Conservation (phyloP, 2,113 vertebrate species). For the Hymenochirus boettgeri region DNA sequence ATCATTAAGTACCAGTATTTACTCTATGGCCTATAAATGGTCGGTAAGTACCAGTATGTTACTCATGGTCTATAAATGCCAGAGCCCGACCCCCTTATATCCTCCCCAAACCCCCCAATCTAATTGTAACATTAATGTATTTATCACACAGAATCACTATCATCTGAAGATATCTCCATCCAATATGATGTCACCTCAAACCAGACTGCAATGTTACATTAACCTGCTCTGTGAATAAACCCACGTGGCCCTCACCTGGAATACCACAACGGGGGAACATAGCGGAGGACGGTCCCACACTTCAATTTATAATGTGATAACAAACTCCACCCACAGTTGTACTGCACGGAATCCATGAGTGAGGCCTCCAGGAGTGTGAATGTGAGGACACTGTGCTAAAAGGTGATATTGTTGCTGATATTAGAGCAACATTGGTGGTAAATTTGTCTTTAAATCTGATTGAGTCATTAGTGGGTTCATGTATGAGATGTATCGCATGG, state of each 20-base stretch:
- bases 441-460: too few species aligned
- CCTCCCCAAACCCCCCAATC: too few species aligned
- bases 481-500: too few species aligned
- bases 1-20: too few species aligned
- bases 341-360: background rate
- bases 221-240: background rate
- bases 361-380: background rate
- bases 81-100: too few species aligned
- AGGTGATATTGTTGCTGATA: too few species aligned
- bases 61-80: too few species aligned
- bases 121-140: background rate
- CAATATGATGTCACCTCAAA: background rate
- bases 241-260: background rate
- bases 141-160: background rate
- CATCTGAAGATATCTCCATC: conserved; percentile 8
- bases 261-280: background rate
- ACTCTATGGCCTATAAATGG: too few species aligned
- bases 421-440: too few species aligned
- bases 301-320: background rate
- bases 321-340: background rate
- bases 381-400: too few species aligned
- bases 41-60: too few species aligned
- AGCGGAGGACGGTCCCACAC: background rate
- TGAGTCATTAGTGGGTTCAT: too few species aligned
- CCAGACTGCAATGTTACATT: background rate